phyloP scores from a whole-genome alignment of 2,113 vertebrate species.

The Peromyscus californicus region DNA sequence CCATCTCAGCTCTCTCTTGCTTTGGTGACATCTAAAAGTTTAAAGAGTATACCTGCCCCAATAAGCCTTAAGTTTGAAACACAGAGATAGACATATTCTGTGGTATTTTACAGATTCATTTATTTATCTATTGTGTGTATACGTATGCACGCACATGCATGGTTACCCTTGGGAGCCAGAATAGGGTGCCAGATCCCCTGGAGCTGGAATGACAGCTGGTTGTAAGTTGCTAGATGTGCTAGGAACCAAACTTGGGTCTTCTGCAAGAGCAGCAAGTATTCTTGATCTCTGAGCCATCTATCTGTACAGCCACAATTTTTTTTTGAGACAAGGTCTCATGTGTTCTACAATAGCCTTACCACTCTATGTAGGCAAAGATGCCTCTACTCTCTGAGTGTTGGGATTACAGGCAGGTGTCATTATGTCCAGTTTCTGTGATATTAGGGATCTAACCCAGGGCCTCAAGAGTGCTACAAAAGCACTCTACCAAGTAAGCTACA shows the following conservation, averaged over 20 bases:
- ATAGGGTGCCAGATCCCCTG: neutral
- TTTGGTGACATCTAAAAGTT: slow-evolving; percentile 20
- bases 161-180: neutral
- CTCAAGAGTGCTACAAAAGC: neutral
- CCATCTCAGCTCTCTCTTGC: neutral
- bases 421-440: neutral
- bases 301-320: neutral
- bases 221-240: neutral
- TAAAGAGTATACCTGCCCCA: neutral
- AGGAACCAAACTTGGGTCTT: neutral
- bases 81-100: neutral
- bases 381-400: neutral
- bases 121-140: neutral
- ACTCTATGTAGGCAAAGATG: neutral
- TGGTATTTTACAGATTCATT: neutral
- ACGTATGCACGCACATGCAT: neutral
- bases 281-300: neutral
- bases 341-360: neutral
- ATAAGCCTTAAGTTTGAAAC: neutral
- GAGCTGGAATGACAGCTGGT: neutral
- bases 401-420: neutral
- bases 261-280: neutral
- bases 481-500: neutral
- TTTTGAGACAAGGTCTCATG: neutral
- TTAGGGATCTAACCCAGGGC: neutral